Evolutionary conservation across 2,888 invertebrate genomes (phyloP).

Genomic region (Cancer borealis): DNA sequence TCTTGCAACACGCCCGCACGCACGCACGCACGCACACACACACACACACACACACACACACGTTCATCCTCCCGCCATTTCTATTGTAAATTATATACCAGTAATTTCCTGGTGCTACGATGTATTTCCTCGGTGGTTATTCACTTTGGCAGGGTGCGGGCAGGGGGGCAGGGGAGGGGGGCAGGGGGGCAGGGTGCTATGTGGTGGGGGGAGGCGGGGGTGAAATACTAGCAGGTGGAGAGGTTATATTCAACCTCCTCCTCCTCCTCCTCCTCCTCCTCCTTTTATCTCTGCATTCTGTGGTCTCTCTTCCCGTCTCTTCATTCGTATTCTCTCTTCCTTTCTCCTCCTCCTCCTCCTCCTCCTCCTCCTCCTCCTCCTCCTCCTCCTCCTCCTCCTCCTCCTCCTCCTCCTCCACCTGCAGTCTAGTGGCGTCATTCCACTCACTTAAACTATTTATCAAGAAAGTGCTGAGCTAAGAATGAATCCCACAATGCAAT

Average conservation of each 20-base stretch:
- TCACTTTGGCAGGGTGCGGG: constrained; percentile 24
- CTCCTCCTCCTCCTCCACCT: no score
- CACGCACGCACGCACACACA: not conserved
- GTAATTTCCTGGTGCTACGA: not conserved
- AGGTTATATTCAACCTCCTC: not conserved
- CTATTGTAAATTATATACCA: not conserved
- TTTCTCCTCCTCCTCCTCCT: not conserved
- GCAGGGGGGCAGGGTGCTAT: not conserved
- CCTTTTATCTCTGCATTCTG: not conserved
- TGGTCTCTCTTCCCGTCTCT: not conserved
- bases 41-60: no score
- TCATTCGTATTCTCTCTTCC: not conserved
- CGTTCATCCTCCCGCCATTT: not conserved
- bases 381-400: not conserved
- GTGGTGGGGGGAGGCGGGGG: not conserved
- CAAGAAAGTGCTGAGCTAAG: no score
- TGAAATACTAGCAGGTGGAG: not conserved
- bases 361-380: not conserved
- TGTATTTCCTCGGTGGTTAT: not conserved
- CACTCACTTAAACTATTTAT: no score
- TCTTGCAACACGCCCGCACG: not conserved
- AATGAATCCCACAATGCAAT: no score
- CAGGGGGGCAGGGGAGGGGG: not conserved
- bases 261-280: not conserved
- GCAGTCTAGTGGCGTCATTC: no score